A percentile compares a stretch with the other conserved stretches of the same genome.
phyloP scores from a whole-genome alignment of 2,113 vertebrate species.

The Psilopogon haemacephalus region DNA sequence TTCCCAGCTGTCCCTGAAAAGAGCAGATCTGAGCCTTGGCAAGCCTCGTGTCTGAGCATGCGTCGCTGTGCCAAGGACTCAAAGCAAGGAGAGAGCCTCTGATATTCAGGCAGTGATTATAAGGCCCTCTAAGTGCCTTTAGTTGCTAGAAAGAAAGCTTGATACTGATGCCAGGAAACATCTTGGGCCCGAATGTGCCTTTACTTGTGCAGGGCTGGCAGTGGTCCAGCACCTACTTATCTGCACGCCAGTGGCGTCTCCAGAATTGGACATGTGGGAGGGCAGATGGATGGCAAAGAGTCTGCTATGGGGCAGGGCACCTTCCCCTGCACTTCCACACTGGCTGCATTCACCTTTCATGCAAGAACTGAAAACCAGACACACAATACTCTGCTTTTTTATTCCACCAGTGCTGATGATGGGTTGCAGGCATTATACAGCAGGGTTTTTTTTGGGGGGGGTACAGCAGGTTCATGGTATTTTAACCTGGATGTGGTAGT shows the following conservation, averaged over 20 bases:
- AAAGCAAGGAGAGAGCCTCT: background rate
- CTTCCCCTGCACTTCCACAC: background rate
- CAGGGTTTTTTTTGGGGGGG: no score
- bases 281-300: conserved; percentile 19
- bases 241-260: background rate
- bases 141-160: conserved; percentile 19
- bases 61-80: background rate
- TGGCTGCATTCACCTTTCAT: background rate
- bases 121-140: conserved; percentile 12
- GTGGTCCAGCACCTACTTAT: background rate
- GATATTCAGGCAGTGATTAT: conserved; percentile 7
- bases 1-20: conserved; percentile 67
- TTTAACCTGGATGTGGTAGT: background rate
- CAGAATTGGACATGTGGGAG: background rate
- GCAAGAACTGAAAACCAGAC: background rate
- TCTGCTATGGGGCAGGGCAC: background rate
- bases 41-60: background rate
- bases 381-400: background rate
- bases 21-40: conserved; percentile 36
- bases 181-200: conserved; percentile 39
- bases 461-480: background rate
- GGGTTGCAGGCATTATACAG: background rate
- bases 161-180: conserved; percentile 44
- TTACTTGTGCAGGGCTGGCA: conserved; percentile 50
- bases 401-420: background rate